phyloP scores from a whole-genome alignment of 1,140 invertebrate species.

The Trinorchestia longiramus region DNA sequence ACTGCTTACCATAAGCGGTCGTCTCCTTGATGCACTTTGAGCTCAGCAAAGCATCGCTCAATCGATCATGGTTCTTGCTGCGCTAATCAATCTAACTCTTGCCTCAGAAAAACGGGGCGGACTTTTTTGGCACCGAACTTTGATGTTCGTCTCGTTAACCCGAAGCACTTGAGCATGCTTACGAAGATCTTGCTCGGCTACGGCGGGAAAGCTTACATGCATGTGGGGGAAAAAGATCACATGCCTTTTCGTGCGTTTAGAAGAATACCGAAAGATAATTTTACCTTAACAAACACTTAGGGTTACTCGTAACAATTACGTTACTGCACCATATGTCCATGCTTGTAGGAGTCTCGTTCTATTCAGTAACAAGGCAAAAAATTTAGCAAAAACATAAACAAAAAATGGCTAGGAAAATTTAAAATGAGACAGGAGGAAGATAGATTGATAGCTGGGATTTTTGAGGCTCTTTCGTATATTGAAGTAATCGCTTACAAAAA shows the following conservation, averaged over 20 bases:
- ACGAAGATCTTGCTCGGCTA: not conserved
- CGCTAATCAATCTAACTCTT: not conserved
- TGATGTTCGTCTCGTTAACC: not conserved
- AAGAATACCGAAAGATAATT: not conserved
- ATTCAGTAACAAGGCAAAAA: not conserved
- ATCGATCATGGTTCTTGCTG: not conserved
- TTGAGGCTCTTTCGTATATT: not conserved
- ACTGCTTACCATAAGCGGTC: not conserved
- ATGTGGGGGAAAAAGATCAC: not conserved
- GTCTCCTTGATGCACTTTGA: not conserved
- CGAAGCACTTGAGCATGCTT: not conserved
- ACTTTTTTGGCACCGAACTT: not conserved
- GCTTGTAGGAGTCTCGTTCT: not conserved
- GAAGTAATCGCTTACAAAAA: not conserved
- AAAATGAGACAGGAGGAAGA: not conserved
- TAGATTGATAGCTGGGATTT: not conserved
- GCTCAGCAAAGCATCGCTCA: not conserved
- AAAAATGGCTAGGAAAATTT: too few relatives aligned
- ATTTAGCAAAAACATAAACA: not conserved
- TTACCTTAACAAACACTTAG: not conserved
- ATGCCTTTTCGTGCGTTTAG: not conserved
- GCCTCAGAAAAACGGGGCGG: not conserved
- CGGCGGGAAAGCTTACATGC: not conserved
- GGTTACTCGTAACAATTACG: not conserved
- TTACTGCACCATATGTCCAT: not conserved